Conservation (phyloP, 2,113 vertebrate species). For the Gavialis gangeticus region DNA sequence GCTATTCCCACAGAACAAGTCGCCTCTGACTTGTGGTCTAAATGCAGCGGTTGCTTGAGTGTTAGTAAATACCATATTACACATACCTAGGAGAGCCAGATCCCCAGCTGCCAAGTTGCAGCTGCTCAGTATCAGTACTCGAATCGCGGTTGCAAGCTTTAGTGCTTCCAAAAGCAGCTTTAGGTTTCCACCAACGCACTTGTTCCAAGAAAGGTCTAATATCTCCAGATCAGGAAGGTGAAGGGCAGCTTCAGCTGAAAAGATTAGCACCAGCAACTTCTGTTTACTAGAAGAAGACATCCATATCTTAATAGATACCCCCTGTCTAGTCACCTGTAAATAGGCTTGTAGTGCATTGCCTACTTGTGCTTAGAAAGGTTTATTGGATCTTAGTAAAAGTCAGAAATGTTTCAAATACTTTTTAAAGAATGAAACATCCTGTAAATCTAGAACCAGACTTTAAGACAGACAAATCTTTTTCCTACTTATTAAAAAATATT, state of each 20-base stretch:
- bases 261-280: slow-evolving; percentile 66
- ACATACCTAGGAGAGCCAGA: slow-evolving; percentile 83
- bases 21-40: slow-evolving; percentile 15
- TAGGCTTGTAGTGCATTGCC: background rate
- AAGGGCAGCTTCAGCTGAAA: slow-evolving; percentile 82
- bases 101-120: slow-evolving; percentile 87
- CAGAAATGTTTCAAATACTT: background rate
- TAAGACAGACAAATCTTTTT: background rate
- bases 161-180: slow-evolving; percentile 83
- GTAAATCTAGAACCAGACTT: background rate
- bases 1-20: slow-evolving; percentile 31
- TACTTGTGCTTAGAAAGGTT: background rate
- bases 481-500: background rate
- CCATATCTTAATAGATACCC: slow-evolving; percentile 46
- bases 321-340: slow-evolving; percentile 38
- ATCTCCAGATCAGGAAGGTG: slow-evolving; percentile 82
- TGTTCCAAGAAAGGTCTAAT: slow-evolving; percentile 92
- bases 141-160: slow-evolving; percentile 76
- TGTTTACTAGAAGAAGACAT: slow-evolving; percentile 59
- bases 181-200: slow-evolving; percentile 87
- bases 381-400: background rate
- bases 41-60: background rate
- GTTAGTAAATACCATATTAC: slow-evolving; percentile 51
- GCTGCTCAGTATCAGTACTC: slow-evolving; percentile 89
- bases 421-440: background rate